phyloP scores from a whole-genome alignment of 2,797 vertebrate genomes.

The Spinibarbus caldwelli region DNA sequence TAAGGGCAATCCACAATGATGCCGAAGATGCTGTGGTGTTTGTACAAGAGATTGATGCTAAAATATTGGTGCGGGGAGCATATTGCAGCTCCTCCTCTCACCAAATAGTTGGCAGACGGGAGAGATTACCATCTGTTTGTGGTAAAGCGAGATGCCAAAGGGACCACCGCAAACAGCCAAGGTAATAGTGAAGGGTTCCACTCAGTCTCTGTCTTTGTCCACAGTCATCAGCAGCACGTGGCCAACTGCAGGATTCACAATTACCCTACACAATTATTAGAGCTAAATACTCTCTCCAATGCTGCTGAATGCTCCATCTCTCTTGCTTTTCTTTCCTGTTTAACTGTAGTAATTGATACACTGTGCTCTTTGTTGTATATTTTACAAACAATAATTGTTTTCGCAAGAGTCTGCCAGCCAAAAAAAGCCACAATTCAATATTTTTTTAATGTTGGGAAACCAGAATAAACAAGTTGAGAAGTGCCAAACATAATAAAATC shows the following conservation, averaged over 20 bases:
- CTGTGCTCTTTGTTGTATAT: constrained; percentile 43
- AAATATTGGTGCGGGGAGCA: constrained; percentile 66
- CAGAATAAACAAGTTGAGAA: constrained; percentile 45
- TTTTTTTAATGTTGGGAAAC: constrained; percentile 44
- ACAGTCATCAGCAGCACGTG: constrained; percentile 67
- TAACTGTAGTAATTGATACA: constrained; percentile 28
- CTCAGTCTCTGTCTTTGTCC: constrained; percentile 72
- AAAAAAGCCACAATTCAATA: constrained; percentile 46
- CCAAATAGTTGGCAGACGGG: constrained; percentile 72
- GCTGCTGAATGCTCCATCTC: constrained; percentile 11
- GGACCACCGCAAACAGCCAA: constrained; percentile 74
- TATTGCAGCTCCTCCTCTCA: constrained; percentile 61
- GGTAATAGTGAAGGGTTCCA: constrained; percentile 78
- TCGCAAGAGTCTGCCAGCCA: constrained; percentile 30
- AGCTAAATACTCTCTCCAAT: constrained; percentile 44
- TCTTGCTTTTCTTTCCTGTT: constrained; percentile 28
- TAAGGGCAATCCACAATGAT: constrained; percentile 1
- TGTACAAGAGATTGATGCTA: constrained; percentile 53
- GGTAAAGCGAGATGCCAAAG: constrained; percentile 72
- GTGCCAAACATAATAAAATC: constrained; percentile 36
- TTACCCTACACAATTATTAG: constrained; percentile 44
- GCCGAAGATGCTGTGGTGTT: constrained; percentile 43
- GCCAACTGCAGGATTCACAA: constrained; percentile 56
- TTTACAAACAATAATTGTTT: constrained; percentile 54
- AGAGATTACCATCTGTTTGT: constrained; percentile 74